Percentiles rank a stretch among this genome's conserved stretches.
Evolutionary conservation across 2,113 vertebrate genomes (phyloP).

Genomic region (Clinocottus analis): DNA sequence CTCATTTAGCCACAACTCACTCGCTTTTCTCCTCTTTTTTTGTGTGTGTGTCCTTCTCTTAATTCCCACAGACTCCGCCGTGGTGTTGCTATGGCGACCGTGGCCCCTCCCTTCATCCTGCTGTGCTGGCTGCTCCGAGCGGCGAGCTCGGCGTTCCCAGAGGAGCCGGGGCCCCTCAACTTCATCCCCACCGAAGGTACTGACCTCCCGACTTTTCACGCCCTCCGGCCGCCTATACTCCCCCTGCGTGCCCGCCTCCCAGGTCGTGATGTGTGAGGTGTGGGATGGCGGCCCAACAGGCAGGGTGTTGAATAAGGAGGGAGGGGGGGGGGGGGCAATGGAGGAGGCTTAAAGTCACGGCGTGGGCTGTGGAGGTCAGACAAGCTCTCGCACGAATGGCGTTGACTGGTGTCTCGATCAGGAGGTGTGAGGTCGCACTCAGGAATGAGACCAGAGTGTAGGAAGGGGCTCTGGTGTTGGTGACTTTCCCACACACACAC

Average conservation of each 20-base stretch:
- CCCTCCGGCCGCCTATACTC: constrained; percentile 5
- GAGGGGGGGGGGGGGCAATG: background rate
- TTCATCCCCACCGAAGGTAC: constrained; percentile 84
- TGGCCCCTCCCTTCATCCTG: constrained; percentile 66
- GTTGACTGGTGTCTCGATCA: constrained; percentile 59
- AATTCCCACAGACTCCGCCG: constrained; percentile 60
- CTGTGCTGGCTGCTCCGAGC: constrained; percentile 77
- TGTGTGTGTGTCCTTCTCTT: constrained; percentile 31
- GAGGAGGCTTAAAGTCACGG: constrained; percentile 20
- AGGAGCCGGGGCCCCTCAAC: constrained; percentile 83
- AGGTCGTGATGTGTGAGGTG: constrained; percentile 43
- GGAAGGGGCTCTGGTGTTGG: constrained; percentile 24
- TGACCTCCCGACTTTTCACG: constrained; percentile 34
- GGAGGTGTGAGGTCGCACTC: constrained; percentile 38
- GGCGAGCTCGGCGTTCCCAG: constrained; percentile 78
- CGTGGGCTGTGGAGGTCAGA: constrained; percentile 40
- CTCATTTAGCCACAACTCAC: constrained; percentile 47
- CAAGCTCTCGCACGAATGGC: constrained; percentile 53
- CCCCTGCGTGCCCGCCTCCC: constrained; percentile 8
- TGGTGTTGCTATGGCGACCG: constrained; percentile 75
- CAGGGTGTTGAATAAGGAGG: constrained; percentile 40
- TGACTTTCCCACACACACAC: constrained; percentile 49
- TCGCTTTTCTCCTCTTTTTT: constrained; percentile 17
- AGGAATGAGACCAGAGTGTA: constrained; percentile 41
- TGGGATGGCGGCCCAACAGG: constrained; percentile 31